phyloP scores from a whole-genome alignment of 2,113 vertebrate genomes.

The Cairina moschata region DNA sequence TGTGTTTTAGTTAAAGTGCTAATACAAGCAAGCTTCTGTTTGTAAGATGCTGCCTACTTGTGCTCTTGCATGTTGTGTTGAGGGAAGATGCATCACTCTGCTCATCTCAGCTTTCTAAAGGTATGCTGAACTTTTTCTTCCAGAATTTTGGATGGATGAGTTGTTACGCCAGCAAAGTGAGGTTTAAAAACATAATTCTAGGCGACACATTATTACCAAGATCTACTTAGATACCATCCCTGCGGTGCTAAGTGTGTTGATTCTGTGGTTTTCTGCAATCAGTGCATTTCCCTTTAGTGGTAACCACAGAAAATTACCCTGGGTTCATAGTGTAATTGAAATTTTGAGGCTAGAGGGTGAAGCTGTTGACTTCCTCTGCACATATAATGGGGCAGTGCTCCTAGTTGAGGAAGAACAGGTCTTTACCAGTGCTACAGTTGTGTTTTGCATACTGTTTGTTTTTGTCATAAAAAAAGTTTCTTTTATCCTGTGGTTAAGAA shows the following conservation, averaged over 20 bases:
- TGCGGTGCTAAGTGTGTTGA: not conserved
- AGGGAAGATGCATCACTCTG: not conserved
- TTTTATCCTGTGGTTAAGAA: slow-evolving; percentile 36
- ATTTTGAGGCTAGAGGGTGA: slow-evolving; percentile 55
- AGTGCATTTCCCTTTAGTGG: slow-evolving; percentile 46
- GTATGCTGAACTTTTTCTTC: not conserved
- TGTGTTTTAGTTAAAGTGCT: not conserved
- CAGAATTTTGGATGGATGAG: not conserved
- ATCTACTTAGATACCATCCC: slow-evolving; percentile 18
- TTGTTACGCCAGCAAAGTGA: not conserved
- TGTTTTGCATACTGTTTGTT: slow-evolving; percentile 1
- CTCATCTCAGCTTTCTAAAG: not conserved
- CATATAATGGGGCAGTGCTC: not conserved
- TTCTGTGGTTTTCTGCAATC: slow-evolving; percentile 65
- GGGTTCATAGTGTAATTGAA: slow-evolving; percentile 34
- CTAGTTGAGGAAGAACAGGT: not conserved
- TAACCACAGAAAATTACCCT: slow-evolving; percentile 48
- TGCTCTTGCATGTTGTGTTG: not conserved
- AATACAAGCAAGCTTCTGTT: not conserved
- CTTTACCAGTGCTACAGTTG: not conserved
- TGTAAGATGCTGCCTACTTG: not conserved
- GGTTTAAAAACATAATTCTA: not conserved
- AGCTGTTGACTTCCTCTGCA: slow-evolving; percentile 55
- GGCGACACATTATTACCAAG: not conserved
- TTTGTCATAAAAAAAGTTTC: not conserved